Conservation (phyloP, 2,888 invertebrate genomes). For the Caenorhabditis doughertyi region DNA sequence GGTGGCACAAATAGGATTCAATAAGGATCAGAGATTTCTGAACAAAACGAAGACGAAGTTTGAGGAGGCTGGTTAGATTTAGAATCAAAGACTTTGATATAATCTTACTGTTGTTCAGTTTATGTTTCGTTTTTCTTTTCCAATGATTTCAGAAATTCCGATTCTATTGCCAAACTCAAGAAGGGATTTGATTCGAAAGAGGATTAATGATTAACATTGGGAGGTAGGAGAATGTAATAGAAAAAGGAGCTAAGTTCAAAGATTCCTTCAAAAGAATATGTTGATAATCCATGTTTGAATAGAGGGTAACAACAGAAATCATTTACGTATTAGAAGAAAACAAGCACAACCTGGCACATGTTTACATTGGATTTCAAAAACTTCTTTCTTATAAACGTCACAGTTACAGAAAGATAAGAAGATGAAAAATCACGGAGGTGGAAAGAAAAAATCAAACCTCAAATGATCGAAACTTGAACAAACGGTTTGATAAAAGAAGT, state of each 20-base stretch:
- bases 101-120: slow-evolving; percentile 13
- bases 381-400: slow-evolving; percentile 19
- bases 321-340: slow-evolving; percentile 1
- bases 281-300: slow-evolving; percentile 9
- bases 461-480: slow-evolving; percentile 9
- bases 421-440: slow-evolving; percentile 31
- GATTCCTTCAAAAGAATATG: neutral
- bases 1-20: slow-evolving; percentile 1
- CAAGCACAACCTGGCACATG: slow-evolving; percentile 29
- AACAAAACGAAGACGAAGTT: neutral
- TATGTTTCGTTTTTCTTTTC: neutral
- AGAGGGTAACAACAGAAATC: slow-evolving; percentile 2
- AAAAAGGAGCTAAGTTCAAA: slow-evolving; percentile 1
- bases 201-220: slow-evolving; percentile 16
- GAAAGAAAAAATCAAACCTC: neutral
- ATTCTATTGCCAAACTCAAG: neutral
- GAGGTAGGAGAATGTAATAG: neutral
- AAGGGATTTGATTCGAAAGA: slow-evolving; percentile 1
- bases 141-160: neutral
- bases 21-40: neutral
- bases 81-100: slow-evolving; percentile 8
- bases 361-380: slow-evolving; percentile 9
- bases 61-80: neutral
- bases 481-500: neutral
- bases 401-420: slow-evolving; percentile 22